phyloP scores from a whole-genome alignment of 2,888 invertebrate genomes.

The Caradrina kadenii region DNA sequence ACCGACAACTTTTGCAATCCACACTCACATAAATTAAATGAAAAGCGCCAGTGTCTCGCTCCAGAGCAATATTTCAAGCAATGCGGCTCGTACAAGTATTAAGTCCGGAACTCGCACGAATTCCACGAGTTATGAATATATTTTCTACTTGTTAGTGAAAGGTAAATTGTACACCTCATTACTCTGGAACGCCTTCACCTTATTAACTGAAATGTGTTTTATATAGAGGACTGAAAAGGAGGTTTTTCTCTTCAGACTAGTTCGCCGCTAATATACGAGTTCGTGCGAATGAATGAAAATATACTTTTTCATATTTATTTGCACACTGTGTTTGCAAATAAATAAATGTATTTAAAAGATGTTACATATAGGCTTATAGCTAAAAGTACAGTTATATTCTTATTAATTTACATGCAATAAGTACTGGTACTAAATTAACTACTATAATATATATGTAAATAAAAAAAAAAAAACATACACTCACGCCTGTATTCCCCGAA shows the following conservation, averaged over 20 bases:
- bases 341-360: too few species aligned
- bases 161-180: conserved; percentile 60
- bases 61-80: conserved; percentile 33
- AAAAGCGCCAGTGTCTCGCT: conserved; percentile 22
- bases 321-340: too few species aligned
- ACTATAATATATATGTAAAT: too few species aligned
- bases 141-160: conserved; percentile 61
- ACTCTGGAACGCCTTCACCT: conserved; percentile 34
- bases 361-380: too few species aligned
- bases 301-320: too few species aligned
- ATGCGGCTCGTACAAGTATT: conserved; percentile 36
- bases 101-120: conserved; percentile 22
- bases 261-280: conserved; percentile 2
- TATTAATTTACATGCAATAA: too few species aligned
- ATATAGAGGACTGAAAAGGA: conserved; percentile 13
- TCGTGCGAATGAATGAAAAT: too few species aligned
- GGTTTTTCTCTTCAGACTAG: conserved; percentile 14
- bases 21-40: conserved; percentile 31
- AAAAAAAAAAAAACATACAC: too few species aligned
- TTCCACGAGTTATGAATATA: conserved; percentile 54
- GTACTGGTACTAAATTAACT: too few species aligned
- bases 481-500: too few species aligned
- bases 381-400: too few species aligned
- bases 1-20: conserved; percentile 24
- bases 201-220: conserved; percentile 38